Base-by-base conservation (phyloP, 2,888 invertebrate species). In the Thalpophila matura region DNA sequence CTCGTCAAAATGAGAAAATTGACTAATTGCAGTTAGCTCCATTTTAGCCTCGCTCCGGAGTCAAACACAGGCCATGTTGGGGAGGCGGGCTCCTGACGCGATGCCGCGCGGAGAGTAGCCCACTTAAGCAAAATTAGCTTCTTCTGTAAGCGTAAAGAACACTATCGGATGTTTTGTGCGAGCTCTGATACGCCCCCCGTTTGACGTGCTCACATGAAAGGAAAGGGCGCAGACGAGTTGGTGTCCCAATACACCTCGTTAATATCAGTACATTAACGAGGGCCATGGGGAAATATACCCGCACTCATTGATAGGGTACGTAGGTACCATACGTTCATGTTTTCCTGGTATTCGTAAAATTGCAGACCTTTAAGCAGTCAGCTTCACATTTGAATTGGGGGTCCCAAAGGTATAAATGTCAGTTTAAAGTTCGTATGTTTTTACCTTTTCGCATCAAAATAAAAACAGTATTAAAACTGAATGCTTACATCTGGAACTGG, bases 91-190 rank as follows among this genome's bases (percentile, higher is more conserved):
- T 89, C 88, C 83, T 82, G 83, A 86, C 83, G 77, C 81, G 81
- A 74, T 81, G 80, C 81, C 83, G 83, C 85, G 80, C 79, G 77
- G 79, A 74, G 89, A 93, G 93, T 94, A 93, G 94, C 94, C 93
- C 94, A 94, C 94, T 94, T 94, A 92, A 91, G 92, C 89, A 92
- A 94, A 94, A 94, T 94, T 94, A 94, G 94, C 94, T 94, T 88
- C 93, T 94, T 91, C 91, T 93, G 91, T 91, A 74, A 85, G 88
- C 87, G 90, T 86, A 91, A 93, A 93, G 93, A 93, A 94, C 91
- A 91, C 93, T 93, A 94, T 94, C 91, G 92, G 92, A 89, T 92
- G 94, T 92, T 92, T 91, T 91, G 89, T 91, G 84, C 88, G 71
- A 80, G 83, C 86, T 84, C 89, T 89, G 89, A 90, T 91, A 89